A percentile compares a stretch with the other conserved stretches of the same genome.
Evolutionary conservation across 2,888 invertebrate species (phyloP).

Genomic region (Zhuqinia jingwanae): DNA sequence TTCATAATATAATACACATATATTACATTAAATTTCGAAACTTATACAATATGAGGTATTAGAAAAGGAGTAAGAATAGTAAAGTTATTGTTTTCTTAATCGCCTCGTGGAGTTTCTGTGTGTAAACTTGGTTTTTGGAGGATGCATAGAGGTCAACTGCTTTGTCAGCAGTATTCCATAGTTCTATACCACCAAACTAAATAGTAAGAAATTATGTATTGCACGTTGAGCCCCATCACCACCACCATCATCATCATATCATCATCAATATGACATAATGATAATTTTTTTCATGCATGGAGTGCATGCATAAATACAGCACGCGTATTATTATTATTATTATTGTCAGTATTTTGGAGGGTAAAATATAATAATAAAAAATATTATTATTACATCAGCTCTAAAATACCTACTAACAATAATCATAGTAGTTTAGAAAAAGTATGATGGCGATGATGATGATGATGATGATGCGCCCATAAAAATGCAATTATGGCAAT

Average conservation of each 20-base stretch:
- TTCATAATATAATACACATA: background rate
- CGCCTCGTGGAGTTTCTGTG: background rate
- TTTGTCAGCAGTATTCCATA: background rate
- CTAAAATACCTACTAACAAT: no score
- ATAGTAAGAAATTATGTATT: constrained; percentile 9
- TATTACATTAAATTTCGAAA: background rate
- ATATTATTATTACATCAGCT: no score
- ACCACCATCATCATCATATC: background rate
- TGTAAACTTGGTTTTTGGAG: background rate
- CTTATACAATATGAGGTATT: background rate
- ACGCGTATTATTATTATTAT: background rate
- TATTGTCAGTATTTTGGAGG: no score
- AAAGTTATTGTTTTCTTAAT: no score
- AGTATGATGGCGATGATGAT: no score
- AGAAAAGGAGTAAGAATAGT: constrained; percentile 19
- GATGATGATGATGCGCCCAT: constrained; percentile 13
- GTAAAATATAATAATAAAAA: no score
- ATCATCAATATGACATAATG: no score
- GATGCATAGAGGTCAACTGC: constrained; percentile 27
- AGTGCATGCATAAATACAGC: background rate
- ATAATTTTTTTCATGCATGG: no score
- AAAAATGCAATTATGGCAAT: constrained; percentile 1
- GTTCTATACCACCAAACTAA: background rate
- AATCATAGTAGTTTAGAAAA: no score
- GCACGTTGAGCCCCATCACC: constrained; percentile 11